Percentiles rank a stretch among this genome's conserved stretches.
Evolutionary conservation across 2,113 vertebrate species (phyloP).

Genomic region (Pogona vitticeps): DNA sequence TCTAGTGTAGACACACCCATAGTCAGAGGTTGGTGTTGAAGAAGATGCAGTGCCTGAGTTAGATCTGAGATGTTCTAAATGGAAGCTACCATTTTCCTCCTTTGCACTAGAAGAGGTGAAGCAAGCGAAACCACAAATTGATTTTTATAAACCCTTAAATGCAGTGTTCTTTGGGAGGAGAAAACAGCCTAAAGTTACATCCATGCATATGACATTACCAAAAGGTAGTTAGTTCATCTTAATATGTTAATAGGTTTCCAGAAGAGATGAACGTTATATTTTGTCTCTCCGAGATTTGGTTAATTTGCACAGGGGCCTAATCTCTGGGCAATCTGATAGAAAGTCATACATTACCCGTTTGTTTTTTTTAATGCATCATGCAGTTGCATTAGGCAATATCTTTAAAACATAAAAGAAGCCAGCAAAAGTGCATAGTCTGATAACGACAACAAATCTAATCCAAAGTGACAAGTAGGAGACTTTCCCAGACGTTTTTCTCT

Average conservation of each 20-base stretch:
- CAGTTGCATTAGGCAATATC: slow-evolving; percentile 68
- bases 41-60: slow-evolving; percentile 21
- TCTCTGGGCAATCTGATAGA: slow-evolving; percentile 63
- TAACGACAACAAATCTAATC: slow-evolving; percentile 85
- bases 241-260: slow-evolving; percentile 59
- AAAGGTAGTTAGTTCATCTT: slow-evolving; percentile 58
- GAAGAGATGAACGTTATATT: background rate
- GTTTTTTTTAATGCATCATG: slow-evolving; percentile 42
- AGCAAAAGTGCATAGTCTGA: slow-evolving; percentile 76
- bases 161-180: slow-evolving; percentile 14
- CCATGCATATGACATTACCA: slow-evolving; percentile 33
- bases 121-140: slow-evolving; percentile 52
- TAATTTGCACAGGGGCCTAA: slow-evolving; percentile 64
- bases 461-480: slow-evolving; percentile 80
- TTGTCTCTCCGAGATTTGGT: slow-evolving; percentile 19
- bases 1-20: too few species aligned
- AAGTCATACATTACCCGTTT: slow-evolving; percentile 53
- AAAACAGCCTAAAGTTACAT: slow-evolving; percentile 25
- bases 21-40: slow-evolving; percentile 30
- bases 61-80: background rate
- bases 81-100: slow-evolving; percentile 35
- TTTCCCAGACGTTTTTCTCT: slow-evolving; percentile 79
- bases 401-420: slow-evolving; percentile 77
- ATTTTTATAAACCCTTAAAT: slow-evolving; percentile 63
- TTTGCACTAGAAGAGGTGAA: slow-evolving; percentile 32